Conservation (phyloP, 2,113 vertebrate genomes). For the Syngnathoides biaculeatus region DNA sequence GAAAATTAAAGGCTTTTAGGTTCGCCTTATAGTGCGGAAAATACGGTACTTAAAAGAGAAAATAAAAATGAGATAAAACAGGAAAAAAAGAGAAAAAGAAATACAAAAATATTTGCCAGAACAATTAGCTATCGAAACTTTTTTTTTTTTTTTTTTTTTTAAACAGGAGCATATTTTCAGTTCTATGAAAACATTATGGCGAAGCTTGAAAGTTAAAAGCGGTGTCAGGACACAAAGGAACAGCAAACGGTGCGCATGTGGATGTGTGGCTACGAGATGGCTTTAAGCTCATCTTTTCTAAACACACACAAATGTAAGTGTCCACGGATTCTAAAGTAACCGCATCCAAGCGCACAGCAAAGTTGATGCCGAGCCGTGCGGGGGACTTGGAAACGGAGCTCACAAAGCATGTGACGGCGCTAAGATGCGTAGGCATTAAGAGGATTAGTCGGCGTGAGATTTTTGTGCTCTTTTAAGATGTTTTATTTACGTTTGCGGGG, state of each 20-base stretch:
- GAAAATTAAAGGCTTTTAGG: too few species aligned
- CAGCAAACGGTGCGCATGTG: constrained; percentile 4
- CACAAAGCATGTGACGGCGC: constrained; percentile 50
- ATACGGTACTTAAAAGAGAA: too few species aligned
- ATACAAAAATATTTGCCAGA: too few species aligned
- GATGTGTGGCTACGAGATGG: constrained; percentile 55
- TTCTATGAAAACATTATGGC: neutral
- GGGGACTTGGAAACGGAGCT: constrained; percentile 25
- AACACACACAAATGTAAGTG: neutral
- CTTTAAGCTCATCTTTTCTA: constrained; percentile 35
- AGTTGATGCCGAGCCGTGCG: constrained; percentile 12
- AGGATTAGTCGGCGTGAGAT: constrained; percentile 59
- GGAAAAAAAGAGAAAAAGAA: too few species aligned
- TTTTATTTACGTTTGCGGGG: constrained; percentile 15
- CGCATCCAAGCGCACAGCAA: constrained; percentile 8
- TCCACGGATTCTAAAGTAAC: constrained; percentile 6
- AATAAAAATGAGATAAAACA: too few species aligned
- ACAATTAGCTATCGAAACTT: too few species aligned
- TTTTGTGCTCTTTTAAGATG: constrained; percentile 4
- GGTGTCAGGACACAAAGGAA: neutral
- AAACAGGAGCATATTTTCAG: too few species aligned
- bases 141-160: too few species aligned
- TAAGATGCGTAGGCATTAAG: constrained; percentile 44
- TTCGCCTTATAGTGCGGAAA: too few species aligned
- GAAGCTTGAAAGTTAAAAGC: constrained; percentile 1